phyloP scores from a whole-genome alignment of 2,888 invertebrate genomes.

The Orchestes rusci region DNA sequence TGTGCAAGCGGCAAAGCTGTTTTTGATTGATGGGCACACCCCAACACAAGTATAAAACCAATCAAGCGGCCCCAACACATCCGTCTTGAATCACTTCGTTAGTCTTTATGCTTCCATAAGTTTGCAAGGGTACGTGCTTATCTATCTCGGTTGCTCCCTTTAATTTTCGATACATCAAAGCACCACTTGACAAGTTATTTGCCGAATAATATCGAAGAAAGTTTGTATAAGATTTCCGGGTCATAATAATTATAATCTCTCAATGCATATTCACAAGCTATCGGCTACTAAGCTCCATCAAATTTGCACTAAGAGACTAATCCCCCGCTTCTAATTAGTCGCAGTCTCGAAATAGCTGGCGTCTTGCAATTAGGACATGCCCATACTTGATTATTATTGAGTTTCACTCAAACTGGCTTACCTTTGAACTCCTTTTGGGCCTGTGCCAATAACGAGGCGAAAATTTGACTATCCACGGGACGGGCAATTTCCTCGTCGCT shows the following conservation, averaged over 20 bases:
- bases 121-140: slow-evolving; percentile 17
- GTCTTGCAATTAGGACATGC: too few relatives aligned
- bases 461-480: slow-evolving; percentile 49
- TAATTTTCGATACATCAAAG: slow-evolving; percentile 25
- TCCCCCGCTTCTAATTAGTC: too few relatives aligned
- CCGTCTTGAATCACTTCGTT: slow-evolving; percentile 34
- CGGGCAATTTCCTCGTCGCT: slow-evolving; percentile 50
- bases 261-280: too few relatives aligned
- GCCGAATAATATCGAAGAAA: too few relatives aligned
- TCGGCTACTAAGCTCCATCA: too few relatives aligned
- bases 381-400: too few relatives aligned
- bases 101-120: slow-evolving; percentile 23
- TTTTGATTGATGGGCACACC: slow-evolving; percentile 27
- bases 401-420: too few relatives aligned
- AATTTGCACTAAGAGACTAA: too few relatives aligned
- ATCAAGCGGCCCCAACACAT: slow-evolving; percentile 27
- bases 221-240: too few relatives aligned
- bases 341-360: too few relatives aligned
- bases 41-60: slow-evolving; percentile 26
- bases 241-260: too few relatives aligned
- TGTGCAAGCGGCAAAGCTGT: slow-evolving; percentile 12
- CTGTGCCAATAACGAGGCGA: slow-evolving; percentile 51
- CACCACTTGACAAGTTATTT: slow-evolving; percentile 21
- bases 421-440: slow-evolving; percentile 53
- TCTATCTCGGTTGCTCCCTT: slow-evolving; percentile 18